Evolutionary conservation across 2,113 vertebrate genomes (phyloP), one percentile per base, ranked within the genome.

Genomic region (Turnix velox): DNA sequence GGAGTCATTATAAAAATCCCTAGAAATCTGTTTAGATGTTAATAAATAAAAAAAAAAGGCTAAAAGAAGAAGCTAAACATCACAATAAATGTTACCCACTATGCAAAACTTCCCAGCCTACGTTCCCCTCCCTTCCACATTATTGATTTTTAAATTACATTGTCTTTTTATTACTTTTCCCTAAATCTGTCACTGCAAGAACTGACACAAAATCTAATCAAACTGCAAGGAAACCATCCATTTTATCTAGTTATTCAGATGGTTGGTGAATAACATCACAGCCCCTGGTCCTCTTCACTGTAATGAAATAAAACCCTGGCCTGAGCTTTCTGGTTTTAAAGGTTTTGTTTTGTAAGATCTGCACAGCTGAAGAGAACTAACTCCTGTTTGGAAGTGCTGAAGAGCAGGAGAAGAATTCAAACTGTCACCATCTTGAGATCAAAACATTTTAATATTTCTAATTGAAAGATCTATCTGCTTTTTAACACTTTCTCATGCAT

Each of bases 101-200:
- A 91, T 90, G 92, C 81, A 94, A 93, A 96, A 96, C 84, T 79
- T 84, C 45, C 59, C 6, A 13, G 54, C 79, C 69, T 95, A 69
- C 69, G 49, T 77, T 91, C 9, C 9, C 14, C 86, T 86, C n/a
- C 73, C 35, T 28, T 77, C 24, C 30, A 52, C 16, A 66, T 71
- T 96, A 97, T 96, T 96, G 96, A 97, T 97, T 97, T 96, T 96
- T 95, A 95, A 96, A 96, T 97, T 95, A 92, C 87, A 91, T 93
- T 95, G 92, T 93, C 90, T 94, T 95, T 97, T 97, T 95, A 94
- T 95, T 96, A 92, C 69, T 96, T 96, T 95, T 93, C 87, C 80
- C 76, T 77, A 76, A 92, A 97, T 96, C 90, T 93, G 90, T 96
- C 94, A 91, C 87, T 93, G 73, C 88, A 95, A 92, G 66, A 90